Evolutionary conservation across 2,888 invertebrate genomes (phyloP).

Genomic region (Monopis laevigella): DNA sequence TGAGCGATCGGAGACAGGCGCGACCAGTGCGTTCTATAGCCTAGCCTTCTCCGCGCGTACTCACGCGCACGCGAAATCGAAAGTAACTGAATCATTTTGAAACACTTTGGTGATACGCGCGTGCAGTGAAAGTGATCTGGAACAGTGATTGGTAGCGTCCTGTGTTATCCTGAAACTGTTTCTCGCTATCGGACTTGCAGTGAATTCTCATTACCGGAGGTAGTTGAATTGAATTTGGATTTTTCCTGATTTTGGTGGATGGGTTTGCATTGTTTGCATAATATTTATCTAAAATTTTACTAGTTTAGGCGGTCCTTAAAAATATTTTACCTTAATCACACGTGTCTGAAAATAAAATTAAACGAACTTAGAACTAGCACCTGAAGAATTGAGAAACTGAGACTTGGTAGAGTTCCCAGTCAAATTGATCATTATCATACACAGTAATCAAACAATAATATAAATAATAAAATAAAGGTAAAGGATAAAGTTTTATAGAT

Average conservation of each 20-base stretch:
- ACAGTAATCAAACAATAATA: too few species aligned
- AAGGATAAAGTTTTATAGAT: too few species aligned
- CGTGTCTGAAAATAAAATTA: too few species aligned
- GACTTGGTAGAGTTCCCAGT: too few species aligned
- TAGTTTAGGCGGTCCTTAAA: too few species aligned
- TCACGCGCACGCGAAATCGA: conserved; percentile 40
- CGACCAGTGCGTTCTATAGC: conserved; percentile 44
- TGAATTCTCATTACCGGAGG: conserved; percentile 11
- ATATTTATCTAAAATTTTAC: too few species aligned
- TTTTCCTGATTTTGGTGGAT: conserved; percentile 9
- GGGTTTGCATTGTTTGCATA: neutral
- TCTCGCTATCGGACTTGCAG: conserved; percentile 15
- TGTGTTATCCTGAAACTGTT: conserved; percentile 61
- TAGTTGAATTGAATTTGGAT: conserved; percentile 15
- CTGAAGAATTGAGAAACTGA: too few species aligned
- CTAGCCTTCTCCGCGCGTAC: conserved; percentile 1
- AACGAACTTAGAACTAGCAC: too few species aligned
- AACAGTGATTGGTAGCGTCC: conserved; percentile 59
- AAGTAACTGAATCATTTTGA: conserved; percentile 36
- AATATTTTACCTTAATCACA: too few species aligned
- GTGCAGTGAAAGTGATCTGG: conserved; percentile 48
- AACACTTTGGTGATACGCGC: conserved; percentile 5
- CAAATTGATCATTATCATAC: too few species aligned
- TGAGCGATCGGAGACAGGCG: conserved; percentile 38
- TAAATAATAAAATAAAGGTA: too few species aligned